Evolutionary conservation across 1,140 invertebrate genomes (phyloP), one percentile per base, ranked within the genome.

Genomic region (Drosophila suzukii): DNA sequence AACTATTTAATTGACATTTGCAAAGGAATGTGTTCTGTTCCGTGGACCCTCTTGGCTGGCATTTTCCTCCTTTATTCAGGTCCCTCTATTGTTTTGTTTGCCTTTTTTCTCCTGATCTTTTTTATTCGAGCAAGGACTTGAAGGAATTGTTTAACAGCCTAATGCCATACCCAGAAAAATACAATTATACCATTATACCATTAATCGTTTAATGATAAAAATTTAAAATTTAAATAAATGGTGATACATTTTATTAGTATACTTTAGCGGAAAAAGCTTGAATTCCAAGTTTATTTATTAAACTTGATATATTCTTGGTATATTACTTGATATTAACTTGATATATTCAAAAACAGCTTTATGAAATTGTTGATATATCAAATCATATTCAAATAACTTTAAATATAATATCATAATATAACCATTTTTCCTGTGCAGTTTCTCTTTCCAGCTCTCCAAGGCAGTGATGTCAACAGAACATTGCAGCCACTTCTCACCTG

Each of bases 391-490:
- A 20, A 47, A 13, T 13, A 5, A 7, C 13, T n/a, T 7, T 6
- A 47, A 32, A 30, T 10, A 2, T 27, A 12, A 49, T 30, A 30
- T 0, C 0, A 13, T 30, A n/a, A 0, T 3, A 20, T 7, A 10
- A 15, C 32, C 8, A 13, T 53, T 50, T 36, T 4, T 36, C 12
- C 50, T 13, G 50, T 53, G 61, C 47, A 62, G 30, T 53, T 57
- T 27, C 70, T 56, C 53, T 68, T 38, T 53, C 39, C 51, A 34
- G 8, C 20, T 46, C 78, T 74, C 60, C 7, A 54, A 74, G 75
- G 84, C 67, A 89, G 83, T 83, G 88, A 89, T 89, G 79, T 88
- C 83, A 88, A 83, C 84, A 80, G 36, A 77, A 66, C 66, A 67
- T 55, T 78, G 46, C 62, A 50, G 51, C 43, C 50, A 57, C 75